Evolutionary conservation across 2,888 invertebrate genomes (phyloP), one percentile per base, ranked within the genome.

Genomic region (Plusia festucae): DNA sequence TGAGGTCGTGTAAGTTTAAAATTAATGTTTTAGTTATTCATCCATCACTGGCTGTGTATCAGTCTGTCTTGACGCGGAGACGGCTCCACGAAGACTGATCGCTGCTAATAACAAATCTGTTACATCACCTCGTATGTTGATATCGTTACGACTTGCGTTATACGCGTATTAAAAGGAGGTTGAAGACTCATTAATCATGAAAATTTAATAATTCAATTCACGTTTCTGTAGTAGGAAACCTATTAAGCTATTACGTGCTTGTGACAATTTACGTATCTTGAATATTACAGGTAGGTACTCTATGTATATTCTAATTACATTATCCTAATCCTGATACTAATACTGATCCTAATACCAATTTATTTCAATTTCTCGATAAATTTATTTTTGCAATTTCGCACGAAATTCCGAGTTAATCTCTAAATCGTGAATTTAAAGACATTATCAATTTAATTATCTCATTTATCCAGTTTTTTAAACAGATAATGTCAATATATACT

Each of bases 11-110:
- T 85, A 84, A 86, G 83, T 87, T 87, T 87, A 80, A 87, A 87
- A 88, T 88, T 87, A 88, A 88, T 84, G 82, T 81, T 84, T 79
- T 71, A 80, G 77, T 76, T 67, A 77, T 82, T 83, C 82, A 88
- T 87, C 84, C 83, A 88, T 88, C 88, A 88, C 75, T 79, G 72
- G 69, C 79, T n/a, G n/a, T n/a, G 85, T 80, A 76, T 78, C 87
- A 84, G 82, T 81, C 82, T 78, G 83, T 72, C 69, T 72, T 84
- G 88, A 88, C 87, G 84, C 81, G 65, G 44, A 72, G 77, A 73
- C 70, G 76, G 82, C 70, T 81, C 75, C 70, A 68, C 65, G 70
- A 75, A 79, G 79, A 84, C 80, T 84, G 82, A 87, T 86, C 81
- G 79, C 76, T 73, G 63, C 75, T 76, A 73, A 81, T 85, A 80